Percentiles rank a stretch among this genome's conserved stretches.
Evolutionary conservation across 2,888 invertebrate species (phyloP).

Genomic region (Piscicola geometra): DNA sequence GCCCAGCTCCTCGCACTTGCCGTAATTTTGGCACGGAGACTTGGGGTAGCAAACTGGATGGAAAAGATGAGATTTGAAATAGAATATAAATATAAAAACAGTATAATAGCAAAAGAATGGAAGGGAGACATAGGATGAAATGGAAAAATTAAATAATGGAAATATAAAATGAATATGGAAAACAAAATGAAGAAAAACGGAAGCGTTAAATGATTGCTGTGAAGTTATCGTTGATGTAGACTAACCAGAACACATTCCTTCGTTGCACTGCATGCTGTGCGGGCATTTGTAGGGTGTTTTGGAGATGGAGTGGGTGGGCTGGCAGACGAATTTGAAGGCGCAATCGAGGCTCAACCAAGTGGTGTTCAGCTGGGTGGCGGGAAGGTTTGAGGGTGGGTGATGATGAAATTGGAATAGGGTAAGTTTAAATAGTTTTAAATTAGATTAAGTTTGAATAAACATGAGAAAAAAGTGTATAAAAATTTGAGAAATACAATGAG

Average conservation of each 20-base stretch:
- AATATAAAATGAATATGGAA: too few relatives aligned
- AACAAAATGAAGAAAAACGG: too few relatives aligned
- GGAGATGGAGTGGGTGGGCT: not conserved
- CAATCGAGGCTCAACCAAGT: constrained; percentile 11
- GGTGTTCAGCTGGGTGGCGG: not conserved
- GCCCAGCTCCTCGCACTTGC: constrained; percentile 11
- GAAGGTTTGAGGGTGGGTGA: not conserved
- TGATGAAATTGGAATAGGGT: too few relatives aligned
- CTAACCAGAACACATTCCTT: constrained; percentile 1
- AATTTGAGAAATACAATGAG: too few relatives aligned
- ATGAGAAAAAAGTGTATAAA: too few relatives aligned
- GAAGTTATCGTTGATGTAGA: not conserved
- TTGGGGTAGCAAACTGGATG: constrained; percentile 17
- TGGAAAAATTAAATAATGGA: too few relatives aligned
- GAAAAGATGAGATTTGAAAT: not conserved
- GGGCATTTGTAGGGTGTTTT: constrained; percentile 5
- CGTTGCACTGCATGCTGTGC: constrained; percentile 8
- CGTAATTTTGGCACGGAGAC: constrained; percentile 16
- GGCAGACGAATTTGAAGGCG: not conserved
- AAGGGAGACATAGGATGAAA: too few relatives aligned
- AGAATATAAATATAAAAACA: too few relatives aligned
- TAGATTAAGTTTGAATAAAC: too few relatives aligned
- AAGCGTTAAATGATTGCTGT: too few relatives aligned
- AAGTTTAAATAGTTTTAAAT: too few relatives aligned
- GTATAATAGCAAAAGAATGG: too few relatives aligned